Conservation (phyloP, 2,113 vertebrate genomes). For the Tragelaphus imberbis region DNA sequence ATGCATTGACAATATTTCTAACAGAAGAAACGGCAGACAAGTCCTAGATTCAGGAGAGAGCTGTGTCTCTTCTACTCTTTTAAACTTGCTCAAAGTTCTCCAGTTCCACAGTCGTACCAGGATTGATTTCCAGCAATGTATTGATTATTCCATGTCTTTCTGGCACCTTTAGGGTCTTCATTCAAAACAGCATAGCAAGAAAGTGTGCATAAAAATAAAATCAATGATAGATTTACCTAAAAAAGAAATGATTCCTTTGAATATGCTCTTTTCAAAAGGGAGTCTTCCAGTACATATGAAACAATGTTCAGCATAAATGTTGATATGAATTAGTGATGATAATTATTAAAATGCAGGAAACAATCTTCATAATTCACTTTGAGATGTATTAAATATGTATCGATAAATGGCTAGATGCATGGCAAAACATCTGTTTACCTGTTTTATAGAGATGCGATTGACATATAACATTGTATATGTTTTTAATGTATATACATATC, state of each 20-base stretch:
- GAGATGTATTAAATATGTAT: neutral
- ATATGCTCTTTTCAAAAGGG: neutral
- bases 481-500: neutral
- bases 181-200: neutral
- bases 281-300: neutral
- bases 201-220: neutral
- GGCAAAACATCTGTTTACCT: neutral
- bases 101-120: neutral
- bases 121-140: too few relatives aligned
- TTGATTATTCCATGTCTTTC: neutral
- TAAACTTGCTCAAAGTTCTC: neutral
- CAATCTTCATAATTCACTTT: neutral
- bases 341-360: neutral
- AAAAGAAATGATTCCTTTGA: neutral
- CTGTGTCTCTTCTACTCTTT: neutral
- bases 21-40: neutral
- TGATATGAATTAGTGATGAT: neutral
- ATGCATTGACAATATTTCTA: neutral
- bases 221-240: neutral
- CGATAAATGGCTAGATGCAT: neutral
- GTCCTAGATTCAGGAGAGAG: neutral
- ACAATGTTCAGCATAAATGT: neutral
- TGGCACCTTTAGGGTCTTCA: neutral
- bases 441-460: neutral
- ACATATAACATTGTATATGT: neutral